These are phyloP conservation scores for Aphaenogaster floridana DNA, from an alignment of 1,140 invertebrate species.

Conservation along the genomic window DNA sequence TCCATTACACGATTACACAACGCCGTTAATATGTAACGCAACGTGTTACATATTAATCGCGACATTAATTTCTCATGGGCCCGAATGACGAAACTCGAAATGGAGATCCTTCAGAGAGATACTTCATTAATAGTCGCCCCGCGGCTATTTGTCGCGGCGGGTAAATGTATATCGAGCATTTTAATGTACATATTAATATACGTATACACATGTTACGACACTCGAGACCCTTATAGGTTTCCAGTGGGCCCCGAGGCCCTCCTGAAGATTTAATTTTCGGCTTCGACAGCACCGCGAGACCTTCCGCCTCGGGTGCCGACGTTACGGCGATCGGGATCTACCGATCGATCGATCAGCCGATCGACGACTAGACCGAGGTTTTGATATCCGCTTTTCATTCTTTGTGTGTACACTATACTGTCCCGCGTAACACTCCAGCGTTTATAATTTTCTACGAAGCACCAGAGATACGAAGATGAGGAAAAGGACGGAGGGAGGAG, in stretches of 20 bases:
- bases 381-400: conserved; percentile 81
- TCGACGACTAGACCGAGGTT: conserved; percentile 69
- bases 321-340: conserved; percentile 4
- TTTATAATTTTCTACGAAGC: conserved; percentile 84
- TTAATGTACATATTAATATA: conserved; percentile 34
- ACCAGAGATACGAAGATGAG: conserved; percentile 56
- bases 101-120: background rate
- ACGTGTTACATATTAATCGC: background rate
- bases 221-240: background rate
- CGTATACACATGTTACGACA: background rate
- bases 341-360: conserved; percentile 45
- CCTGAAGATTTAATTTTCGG: background rate
- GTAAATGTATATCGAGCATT: conserved; percentile 4
- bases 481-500: background rate
- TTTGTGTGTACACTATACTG: conserved; percentile 59
- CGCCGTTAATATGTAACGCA: background rate
- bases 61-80: background rate
- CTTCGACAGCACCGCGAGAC: conserved; percentile 22
- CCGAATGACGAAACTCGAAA: background rate
- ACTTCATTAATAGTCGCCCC: background rate
- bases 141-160: background rate
- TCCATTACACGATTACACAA: background rate
- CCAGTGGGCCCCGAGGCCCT: background rate
- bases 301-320: conserved; percentile 13
- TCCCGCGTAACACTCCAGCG: conserved; percentile 75